These are phyloP conservation scores for Hemicordylus capensis DNA, from an alignment of 2,113 vertebrate genomes.

Conservation along the genomic window DNA sequence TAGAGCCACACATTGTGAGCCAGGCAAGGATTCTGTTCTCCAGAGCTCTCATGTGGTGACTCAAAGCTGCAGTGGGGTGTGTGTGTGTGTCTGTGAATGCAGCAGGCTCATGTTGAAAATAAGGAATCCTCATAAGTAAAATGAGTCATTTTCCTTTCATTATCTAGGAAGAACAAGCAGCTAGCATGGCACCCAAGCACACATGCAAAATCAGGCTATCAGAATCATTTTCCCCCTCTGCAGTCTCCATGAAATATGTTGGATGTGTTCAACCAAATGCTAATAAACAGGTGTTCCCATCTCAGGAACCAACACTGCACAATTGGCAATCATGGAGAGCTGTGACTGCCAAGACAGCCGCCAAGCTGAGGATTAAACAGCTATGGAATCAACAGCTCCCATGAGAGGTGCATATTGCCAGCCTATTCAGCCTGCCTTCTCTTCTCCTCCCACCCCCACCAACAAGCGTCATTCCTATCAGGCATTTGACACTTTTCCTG, in stretches of 20 bases:
- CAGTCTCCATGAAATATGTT: constrained; percentile 23
- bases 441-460: not conserved
- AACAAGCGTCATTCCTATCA: not conserved
- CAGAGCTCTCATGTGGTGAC: constrained; percentile 36
- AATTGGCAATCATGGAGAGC: constrained; percentile 9
- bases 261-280: constrained; percentile 27
- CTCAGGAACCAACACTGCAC: constrained; percentile 19
- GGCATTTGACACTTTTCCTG: not conserved
- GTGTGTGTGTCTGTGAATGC: too few relatives aligned
- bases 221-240: not conserved
- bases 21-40: constrained; percentile 54
- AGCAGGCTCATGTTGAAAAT: not conserved
- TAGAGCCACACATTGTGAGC: constrained; percentile 64
- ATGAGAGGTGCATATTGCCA: not conserved
- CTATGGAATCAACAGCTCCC: constrained; percentile 14
- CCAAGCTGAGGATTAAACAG: constrained; percentile 14
- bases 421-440: not conserved
- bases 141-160: not conserved
- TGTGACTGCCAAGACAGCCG: not conserved
- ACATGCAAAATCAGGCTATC: not conserved
- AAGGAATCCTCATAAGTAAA: not conserved
- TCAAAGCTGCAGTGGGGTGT: not conserved
- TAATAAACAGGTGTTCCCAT: constrained; percentile 25
- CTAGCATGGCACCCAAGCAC: not conserved
- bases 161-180: not conserved